These are phyloP conservation scores for Sylvilagus bachmani DNA, from an alignment of 2,113 vertebrate genomes.

Conservation along the genomic window DNA sequence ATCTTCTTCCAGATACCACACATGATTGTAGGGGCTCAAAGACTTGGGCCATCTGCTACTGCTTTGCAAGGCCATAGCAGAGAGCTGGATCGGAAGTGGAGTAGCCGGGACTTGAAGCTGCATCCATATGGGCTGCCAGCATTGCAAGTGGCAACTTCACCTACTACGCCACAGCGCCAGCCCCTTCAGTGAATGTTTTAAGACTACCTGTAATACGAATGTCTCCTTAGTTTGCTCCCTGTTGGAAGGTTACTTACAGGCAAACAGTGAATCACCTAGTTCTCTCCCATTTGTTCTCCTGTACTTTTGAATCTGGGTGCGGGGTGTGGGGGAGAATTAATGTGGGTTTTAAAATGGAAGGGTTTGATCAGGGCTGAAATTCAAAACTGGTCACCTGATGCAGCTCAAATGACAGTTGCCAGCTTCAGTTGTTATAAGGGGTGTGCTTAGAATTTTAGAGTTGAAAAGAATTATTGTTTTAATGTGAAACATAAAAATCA, in stretches of 20 bases:
- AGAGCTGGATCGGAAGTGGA: no score
- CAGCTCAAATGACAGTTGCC: slow-evolving; percentile 34
- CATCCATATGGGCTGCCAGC: no score
- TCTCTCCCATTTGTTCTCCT: slow-evolving; percentile 1
- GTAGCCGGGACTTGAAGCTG: no score
- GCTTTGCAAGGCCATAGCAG: no score
- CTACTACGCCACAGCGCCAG: no score
- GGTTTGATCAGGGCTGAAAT: slow-evolving; percentile 46
- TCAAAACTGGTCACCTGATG: slow-evolving; percentile 41
- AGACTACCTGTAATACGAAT: neutral
- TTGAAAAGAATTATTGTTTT: slow-evolving; percentile 68
- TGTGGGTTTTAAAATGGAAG: slow-evolving; percentile 51
- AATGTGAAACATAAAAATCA: slow-evolving; percentile 54
- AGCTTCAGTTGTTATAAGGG: neutral
- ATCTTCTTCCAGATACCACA: no score
- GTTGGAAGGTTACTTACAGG: neutral
- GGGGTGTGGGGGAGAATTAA: neutral
- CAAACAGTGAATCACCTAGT: slow-evolving; percentile 10
- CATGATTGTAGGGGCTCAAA: no score
- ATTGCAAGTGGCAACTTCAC: no score
- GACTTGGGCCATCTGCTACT: no score
- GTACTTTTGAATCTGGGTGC: slow-evolving; percentile 13
- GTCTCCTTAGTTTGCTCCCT: neutral
- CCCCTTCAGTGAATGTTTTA: neutral
- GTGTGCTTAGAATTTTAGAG: slow-evolving; percentile 63